These are phyloP conservation scores for Metellina segmentata DNA, from an alignment of 2,888 invertebrate genomes.

Conservation along the genomic window DNA sequence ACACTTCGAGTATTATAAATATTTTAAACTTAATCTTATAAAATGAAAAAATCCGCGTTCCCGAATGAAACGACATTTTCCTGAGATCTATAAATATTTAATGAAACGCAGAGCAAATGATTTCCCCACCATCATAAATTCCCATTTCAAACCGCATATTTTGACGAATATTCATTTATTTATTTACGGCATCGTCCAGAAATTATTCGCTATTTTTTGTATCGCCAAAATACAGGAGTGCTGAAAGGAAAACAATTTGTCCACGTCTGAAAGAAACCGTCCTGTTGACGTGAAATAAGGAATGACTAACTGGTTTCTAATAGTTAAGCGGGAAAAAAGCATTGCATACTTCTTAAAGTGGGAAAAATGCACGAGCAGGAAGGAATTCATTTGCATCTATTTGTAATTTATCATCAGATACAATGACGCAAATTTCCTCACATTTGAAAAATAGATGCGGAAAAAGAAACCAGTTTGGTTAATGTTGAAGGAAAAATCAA, in stretches of 20 bases:
- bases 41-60: background rate
- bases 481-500: background rate
- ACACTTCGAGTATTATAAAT: background rate
- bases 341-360: background rate
- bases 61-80: background rate
- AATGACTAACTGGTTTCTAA: background rate
- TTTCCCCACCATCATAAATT: background rate
- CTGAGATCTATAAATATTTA: conserved; percentile 20
- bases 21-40: background rate
- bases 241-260: background rate
- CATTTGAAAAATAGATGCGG: background rate
- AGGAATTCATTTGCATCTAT: background rate
- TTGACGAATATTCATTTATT: conserved; percentile 21
- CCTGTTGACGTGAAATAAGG: background rate
- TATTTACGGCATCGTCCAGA: conserved; percentile 12
- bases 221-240: background rate
- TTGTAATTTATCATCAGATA: background rate
- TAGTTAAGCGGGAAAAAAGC: background rate
- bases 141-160: conserved; percentile 24
- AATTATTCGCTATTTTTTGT: background rate
- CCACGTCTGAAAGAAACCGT: background rate
- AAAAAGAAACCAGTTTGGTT: background rate
- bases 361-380: background rate
- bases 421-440: background rate
- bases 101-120: background rate